Evolutionary conservation across 2,113 vertebrate genomes (phyloP), one percentile per base, ranked within the genome.

Genomic region (Xiphophorus couchianus): DNA sequence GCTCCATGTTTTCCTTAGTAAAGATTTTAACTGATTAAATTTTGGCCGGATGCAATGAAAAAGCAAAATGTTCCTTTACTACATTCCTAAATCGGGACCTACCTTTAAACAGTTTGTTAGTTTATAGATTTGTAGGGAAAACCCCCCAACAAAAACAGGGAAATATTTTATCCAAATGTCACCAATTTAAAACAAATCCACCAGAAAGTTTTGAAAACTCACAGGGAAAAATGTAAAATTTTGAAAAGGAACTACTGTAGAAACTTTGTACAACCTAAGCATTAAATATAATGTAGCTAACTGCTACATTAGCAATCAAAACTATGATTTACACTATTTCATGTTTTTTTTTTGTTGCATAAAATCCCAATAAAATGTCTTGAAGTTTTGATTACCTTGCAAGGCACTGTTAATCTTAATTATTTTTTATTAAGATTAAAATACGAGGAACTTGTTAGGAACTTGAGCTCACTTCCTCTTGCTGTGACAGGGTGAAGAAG

Each of bases 401-500:
- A 19, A 48, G 44, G 44, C 44, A 48, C 44, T 17, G 17, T 19
- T 19, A 15, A 19, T 5, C 44, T 48, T 19, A 19, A 6, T 4
- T 33, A 37, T 13, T 71, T 58, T 70, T 27, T 8, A 14, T 28
- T 28, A 28, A 28, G 28, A 28, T 28, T 28, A 28, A 28, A 28
- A 28, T 28, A 28, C 28, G 28, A 28, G 28, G 28, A 28, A 28
- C 28, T 28, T 64, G 60, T n/a, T 63, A 11, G 66, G 69, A 37
- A 9, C 65, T 4, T 9, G 1, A 15, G 14, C 27, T 67, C 39
- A 27, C 10, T n/a, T 37, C 73, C 25, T 77, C 66, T 28, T 25
- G 22, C 22, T 15, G 12, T 75, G 29, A 74, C 22, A 99, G 98
- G 96, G 96, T n/a, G 91, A 99, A 91, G 97, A 99, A 82, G 91